Conservation (phyloP, 1,140 invertebrate genomes). For the Drosophila ohnishii region DNA sequence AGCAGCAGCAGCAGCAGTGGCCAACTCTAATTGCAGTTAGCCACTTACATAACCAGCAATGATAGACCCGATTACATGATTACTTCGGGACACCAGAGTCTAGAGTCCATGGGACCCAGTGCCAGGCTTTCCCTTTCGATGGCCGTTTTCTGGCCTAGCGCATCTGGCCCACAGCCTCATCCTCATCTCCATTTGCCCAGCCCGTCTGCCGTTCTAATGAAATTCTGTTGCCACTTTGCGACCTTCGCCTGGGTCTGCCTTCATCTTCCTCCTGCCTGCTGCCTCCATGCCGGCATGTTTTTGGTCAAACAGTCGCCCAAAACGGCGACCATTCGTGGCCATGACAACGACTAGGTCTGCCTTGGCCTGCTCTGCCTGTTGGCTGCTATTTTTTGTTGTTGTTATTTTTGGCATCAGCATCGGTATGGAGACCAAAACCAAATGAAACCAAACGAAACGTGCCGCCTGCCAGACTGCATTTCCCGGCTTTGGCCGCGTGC, state of each 20-base stretch:
- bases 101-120: slow-evolving; percentile 5
- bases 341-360: slow-evolving; percentile 13
- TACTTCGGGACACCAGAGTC: slow-evolving; percentile 35
- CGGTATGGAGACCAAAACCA: slow-evolving; percentile 50
- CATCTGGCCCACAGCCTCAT: slow-evolving; percentile 21
- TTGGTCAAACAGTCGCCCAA: slow-evolving; percentile 69
- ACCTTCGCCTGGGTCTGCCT: slow-evolving; percentile 52
- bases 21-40: slow-evolving; percentile 64
- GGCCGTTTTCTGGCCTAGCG: slow-evolving; percentile 58
- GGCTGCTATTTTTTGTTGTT: slow-evolving; percentile 33
- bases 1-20: not conserved
- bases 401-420: slow-evolving; percentile 74
- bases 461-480: slow-evolving; percentile 43
- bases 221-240: slow-evolving; percentile 59
- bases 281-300: slow-evolving; percentile 48
- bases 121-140: slow-evolving; percentile 57
- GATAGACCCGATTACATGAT: slow-evolving; percentile 71
- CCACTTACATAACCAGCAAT: slow-evolving; percentile 58
- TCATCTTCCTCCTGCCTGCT: too few relatives aligned
- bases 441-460: slow-evolving; percentile 47
- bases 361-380: slow-evolving; percentile 14
- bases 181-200: slow-evolving; percentile 54
- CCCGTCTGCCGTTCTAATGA: slow-evolving; percentile 60
- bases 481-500: slow-evolving; percentile 34
- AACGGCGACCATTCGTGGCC: slow-evolving; percentile 58